Percentiles rank a stretch among this genome's conserved stretches.
Conservation (phyloP, 1,140 invertebrate species). For the Bradysia coprophila region DNA sequence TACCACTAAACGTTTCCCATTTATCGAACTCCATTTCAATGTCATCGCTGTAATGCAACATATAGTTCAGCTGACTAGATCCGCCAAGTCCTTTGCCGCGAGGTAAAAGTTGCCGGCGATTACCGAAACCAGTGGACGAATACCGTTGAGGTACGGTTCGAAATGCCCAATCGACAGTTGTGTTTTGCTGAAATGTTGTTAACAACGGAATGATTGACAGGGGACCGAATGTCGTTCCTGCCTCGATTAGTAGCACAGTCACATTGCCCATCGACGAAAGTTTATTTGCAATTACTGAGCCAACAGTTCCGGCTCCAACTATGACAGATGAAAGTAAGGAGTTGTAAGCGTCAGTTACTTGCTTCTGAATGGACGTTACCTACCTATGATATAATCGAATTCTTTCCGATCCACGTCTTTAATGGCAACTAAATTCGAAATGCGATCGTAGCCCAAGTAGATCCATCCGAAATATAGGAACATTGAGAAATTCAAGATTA, state of each 20-base stretch:
- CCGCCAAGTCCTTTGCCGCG: slow-evolving; percentile 49
- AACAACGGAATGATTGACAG: slow-evolving; percentile 38
- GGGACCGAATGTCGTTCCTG: slow-evolving; percentile 43
- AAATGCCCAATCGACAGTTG: slow-evolving; percentile 42
- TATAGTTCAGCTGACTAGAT: slow-evolving; percentile 47
- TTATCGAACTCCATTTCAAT: slow-evolving; percentile 34
- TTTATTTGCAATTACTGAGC: slow-evolving; percentile 53
- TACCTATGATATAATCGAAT: slow-evolving; percentile 21
- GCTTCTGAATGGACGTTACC: too few species aligned
- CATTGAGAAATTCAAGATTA: too few species aligned
- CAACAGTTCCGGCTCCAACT: slow-evolving; percentile 68
- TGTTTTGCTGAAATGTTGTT: slow-evolving; percentile 41
- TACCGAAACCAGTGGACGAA: slow-evolving; percentile 40
- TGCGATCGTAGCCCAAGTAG: neutral
- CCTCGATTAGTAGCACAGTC: slow-evolving; percentile 47
- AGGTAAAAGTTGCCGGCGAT: slow-evolving; percentile 31
- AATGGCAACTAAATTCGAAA: neutral
- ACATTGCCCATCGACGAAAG: slow-evolving; percentile 35
- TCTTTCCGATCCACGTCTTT: slow-evolving; percentile 6
- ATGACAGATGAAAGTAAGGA: neutral
- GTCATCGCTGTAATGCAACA: slow-evolving; percentile 44
- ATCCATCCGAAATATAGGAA: too few species aligned
- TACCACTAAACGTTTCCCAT: slow-evolving; percentile 29
- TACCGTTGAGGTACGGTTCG: slow-evolving; percentile 36
- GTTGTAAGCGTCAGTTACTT: too few species aligned